Conservation (phyloP, 2,888 invertebrate species). For the Lithodes maja region DNA sequence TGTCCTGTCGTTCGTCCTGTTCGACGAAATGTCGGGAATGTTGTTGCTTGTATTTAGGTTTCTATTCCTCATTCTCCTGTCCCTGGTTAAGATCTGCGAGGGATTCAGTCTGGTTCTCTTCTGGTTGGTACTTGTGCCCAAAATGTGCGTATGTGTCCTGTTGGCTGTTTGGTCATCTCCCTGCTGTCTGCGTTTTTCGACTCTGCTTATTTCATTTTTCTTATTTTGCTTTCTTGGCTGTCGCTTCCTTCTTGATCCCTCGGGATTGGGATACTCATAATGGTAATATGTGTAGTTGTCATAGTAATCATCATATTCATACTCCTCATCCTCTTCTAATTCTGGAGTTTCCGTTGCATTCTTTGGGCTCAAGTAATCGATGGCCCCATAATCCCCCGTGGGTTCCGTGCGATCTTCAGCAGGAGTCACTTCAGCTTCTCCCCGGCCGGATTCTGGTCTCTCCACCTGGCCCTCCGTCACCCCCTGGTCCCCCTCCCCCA, state of each 20-base stretch:
- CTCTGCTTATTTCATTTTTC: background rate
- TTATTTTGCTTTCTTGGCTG: background rate
- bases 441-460: background rate
- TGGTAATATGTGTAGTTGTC: conserved; percentile 12
- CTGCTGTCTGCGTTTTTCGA: background rate
- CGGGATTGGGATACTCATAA: background rate
- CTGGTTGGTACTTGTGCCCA: background rate
- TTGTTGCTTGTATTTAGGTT: no score
- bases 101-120: background rate
- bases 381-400: background rate
- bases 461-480: background rate
- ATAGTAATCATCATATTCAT: background rate
- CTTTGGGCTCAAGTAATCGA: background rate
- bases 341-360: background rate
- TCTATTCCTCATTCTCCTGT: background rate
- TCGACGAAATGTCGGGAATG: no score
- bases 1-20: no score
- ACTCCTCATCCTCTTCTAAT: conserved; percentile 6
- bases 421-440: background rate
- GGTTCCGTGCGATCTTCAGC: background rate
- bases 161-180: background rate
- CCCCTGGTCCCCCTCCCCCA: background rate
- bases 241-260: conserved; percentile 14
- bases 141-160: background rate
- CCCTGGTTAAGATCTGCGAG: background rate